Evolutionary conservation across 2,113 vertebrate genomes (phyloP).

Genomic region (Craseonycteris thonglongyai): DNA sequence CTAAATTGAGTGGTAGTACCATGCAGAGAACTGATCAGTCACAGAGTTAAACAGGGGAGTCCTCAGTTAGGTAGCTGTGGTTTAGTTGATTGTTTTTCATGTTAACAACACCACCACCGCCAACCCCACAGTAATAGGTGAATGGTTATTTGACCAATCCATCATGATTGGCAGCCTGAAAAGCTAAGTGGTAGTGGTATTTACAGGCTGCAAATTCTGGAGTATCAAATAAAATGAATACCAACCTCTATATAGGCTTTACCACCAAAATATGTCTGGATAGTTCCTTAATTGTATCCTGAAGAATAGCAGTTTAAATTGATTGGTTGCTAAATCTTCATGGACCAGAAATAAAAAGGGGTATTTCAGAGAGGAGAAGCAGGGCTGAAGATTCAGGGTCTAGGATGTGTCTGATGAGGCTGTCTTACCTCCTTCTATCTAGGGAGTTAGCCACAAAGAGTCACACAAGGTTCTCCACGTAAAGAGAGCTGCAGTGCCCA

Average conservation of each 20-base stretch:
- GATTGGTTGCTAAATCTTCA: not conserved
- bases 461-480: not conserved
- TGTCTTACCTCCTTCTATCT: not conserved
- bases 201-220: not conserved
- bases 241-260: not conserved
- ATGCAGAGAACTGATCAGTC: not conserved
- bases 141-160: not conserved
- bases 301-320: not conserved
- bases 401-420: not conserved
- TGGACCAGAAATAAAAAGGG: not conserved
- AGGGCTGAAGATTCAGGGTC: not conserved
- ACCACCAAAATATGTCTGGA: not conserved
- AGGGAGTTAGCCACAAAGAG: not conserved
- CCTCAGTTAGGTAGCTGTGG: not conserved
- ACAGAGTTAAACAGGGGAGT: not conserved
- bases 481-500: not conserved
- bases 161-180: not conserved
- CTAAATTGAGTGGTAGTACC: not conserved
- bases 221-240: not conserved
- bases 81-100: not conserved
- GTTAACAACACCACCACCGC: not conserved
- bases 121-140: not conserved
- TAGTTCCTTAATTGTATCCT: not conserved
- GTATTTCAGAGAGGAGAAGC: not conserved
- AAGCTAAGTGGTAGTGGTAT: not conserved